Base-by-base conservation (phyloP, 2,888 invertebrate species). In the Drosophila dives region DNA sequence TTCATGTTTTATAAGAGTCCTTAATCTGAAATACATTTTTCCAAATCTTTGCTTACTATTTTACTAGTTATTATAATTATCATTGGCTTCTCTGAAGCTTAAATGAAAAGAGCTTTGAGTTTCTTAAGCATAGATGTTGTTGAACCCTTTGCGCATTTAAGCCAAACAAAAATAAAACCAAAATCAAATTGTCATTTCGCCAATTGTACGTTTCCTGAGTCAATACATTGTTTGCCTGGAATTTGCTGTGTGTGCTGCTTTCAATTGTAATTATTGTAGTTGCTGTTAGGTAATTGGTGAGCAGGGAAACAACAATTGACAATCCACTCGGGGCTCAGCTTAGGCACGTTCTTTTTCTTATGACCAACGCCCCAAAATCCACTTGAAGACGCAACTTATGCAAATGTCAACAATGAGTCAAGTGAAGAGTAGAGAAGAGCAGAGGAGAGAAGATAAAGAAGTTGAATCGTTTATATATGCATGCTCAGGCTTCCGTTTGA, bases 331-430 rank as follows among this genome's bases (percentile, higher is more conserved):
- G 15, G 45, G 38, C 23, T 32, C 36, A 48, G 61, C 48, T 59
- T 59, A 78, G 74, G 75, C 77, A 78, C 77, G 71, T 78, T 66
- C 65, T 36, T 34, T 50, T 40, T 26, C 36, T 42, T 33, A 49
- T 64, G 77, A 53, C 51, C 73, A 55, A 58, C 61, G 70, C 65
- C 65, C 65, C 58, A 50, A 78, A 79, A 72, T 63, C 64, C 62
- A 67, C 81, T 80, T 61, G 70, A 73, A 77, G 72, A 81, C 83
- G 69, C 81, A 85, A 80, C 87, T 84, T 87, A 85, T 85, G 84
- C 83, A 83, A 87, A 85, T 87, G 73, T 71, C 75, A 60, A 64
- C 70, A 63, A 56, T 10, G n/a, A 20, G 32, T 20, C 20, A 12
- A 20, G 29, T 23, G 45, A 15, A 23, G 45, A 23, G 45, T 45